phyloP scores from a whole-genome alignment of 2,113 vertebrate genomes.

The Proteles cristata region DNA sequence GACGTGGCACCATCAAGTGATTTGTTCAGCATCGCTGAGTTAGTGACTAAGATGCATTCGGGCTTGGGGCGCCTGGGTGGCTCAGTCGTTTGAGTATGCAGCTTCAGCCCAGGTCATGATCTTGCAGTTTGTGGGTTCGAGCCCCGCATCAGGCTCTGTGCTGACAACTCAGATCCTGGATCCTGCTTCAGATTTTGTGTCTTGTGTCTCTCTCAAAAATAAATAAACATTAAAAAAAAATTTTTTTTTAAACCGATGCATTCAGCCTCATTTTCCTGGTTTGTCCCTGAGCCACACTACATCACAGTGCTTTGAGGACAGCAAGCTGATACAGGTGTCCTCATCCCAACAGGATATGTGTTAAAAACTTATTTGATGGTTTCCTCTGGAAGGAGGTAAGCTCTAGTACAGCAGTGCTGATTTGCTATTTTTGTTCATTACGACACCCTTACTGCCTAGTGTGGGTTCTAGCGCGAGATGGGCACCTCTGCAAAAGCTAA shows the following conservation, averaged over 20 bases:
- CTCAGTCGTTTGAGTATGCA: too few relatives aligned
- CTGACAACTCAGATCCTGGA: too few relatives aligned
- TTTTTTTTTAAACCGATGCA: not conserved
- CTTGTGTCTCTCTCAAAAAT: too few relatives aligned
- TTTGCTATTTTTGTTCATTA: not conserved
- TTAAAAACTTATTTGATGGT: not conserved
- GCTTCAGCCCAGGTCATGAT: too few relatives aligned
- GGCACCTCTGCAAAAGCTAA: not conserved
- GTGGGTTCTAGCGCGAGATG: not conserved
- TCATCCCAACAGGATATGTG: not conserved
- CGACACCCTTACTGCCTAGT: not conserved
- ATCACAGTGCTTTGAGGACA: not conserved
- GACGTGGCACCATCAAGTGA: not conserved
- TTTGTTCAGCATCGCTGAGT: not conserved
- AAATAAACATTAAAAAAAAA: too few relatives aligned
- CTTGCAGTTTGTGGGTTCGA: too few relatives aligned
- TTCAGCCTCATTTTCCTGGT: not conserved
- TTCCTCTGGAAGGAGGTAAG: not conserved
- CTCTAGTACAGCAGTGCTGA: too few relatives aligned
- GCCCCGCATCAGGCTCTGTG: too few relatives aligned
- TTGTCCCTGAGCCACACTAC: not conserved
- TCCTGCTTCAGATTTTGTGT: too few relatives aligned
- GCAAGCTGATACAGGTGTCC: not conserved
- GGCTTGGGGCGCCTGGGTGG: too few relatives aligned
- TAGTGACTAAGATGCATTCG: too few relatives aligned